A percentile compares a stretch with the other conserved stretches of the same genome.
These are phyloP conservation scores for Telenomus remus DNA, from an alignment of 1,140 invertebrate genomes.

Conservation along the genomic window DNA sequence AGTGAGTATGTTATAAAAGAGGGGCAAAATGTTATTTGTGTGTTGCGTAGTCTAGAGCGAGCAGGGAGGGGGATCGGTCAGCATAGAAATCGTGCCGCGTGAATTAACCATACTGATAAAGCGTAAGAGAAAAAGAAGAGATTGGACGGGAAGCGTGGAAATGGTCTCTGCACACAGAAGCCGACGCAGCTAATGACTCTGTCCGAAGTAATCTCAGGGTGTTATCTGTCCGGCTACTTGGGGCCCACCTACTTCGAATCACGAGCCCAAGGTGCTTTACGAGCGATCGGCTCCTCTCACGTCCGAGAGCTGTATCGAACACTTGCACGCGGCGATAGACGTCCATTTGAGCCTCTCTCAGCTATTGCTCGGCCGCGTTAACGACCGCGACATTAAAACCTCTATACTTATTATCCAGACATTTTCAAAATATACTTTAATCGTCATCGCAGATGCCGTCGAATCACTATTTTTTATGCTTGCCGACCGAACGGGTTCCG, in stretches of 20 bases:
- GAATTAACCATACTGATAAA: slow-evolving; percentile 68
- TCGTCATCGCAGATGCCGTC: slow-evolving; percentile 46
- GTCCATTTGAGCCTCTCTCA: slow-evolving; percentile 49
- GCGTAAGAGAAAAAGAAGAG: slow-evolving; percentile 53
- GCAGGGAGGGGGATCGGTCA: slow-evolving; percentile 28
- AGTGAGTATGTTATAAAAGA: slow-evolving; percentile 2
- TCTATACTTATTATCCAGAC: slow-evolving; percentile 34
- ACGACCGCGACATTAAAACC: slow-evolving; percentile 45
- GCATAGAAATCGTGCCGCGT: slow-evolving; percentile 64
- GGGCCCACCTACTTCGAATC: slow-evolving; percentile 76
- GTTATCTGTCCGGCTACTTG: slow-evolving; percentile 76
- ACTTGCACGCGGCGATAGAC: slow-evolving; percentile 41
- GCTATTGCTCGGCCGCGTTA: slow-evolving; percentile 40
- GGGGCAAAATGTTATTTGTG: slow-evolving; percentile 30
- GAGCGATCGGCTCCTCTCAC: slow-evolving; percentile 56
- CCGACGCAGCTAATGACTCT: slow-evolving; percentile 76
- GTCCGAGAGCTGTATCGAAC: slow-evolving; percentile 34
- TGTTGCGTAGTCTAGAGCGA: slow-evolving; percentile 2
- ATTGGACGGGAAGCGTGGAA: slow-evolving; percentile 48
- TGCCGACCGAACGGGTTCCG: neutral
- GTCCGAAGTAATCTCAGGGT: slow-evolving; percentile 75
- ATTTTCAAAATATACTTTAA: slow-evolving; percentile 57
- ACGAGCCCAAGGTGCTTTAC: slow-evolving; percentile 66
- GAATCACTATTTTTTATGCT: slow-evolving; percentile 1
- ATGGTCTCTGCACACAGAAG: slow-evolving; percentile 71